These are phyloP conservation scores for Liposcelis brunnea DNA, from an alignment of 2,888 invertebrate species.

Conservation along the genomic window DNA sequence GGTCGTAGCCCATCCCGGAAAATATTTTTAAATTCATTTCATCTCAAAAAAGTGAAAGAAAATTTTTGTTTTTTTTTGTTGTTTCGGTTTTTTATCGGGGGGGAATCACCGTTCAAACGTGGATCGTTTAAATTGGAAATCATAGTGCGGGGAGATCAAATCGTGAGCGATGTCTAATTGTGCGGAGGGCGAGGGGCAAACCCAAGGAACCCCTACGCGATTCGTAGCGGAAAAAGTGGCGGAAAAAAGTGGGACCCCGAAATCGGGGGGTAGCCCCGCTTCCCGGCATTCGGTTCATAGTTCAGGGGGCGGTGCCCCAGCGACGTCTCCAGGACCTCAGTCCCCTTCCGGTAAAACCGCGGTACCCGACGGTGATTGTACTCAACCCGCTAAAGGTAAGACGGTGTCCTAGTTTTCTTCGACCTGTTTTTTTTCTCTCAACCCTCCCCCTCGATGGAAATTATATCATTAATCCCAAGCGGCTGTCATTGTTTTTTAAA, in stretches of 20 bases:
- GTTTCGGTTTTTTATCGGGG: too few species aligned
- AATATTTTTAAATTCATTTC: too few species aligned
- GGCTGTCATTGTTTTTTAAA: too few species aligned
- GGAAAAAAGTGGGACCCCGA: neutral
- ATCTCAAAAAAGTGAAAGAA: too few species aligned
- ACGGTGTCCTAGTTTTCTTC: too few species aligned
- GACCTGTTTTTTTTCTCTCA: too few species aligned
- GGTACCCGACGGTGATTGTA: slow-evolving; percentile 13
- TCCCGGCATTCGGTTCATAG: neutral
- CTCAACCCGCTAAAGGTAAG: slow-evolving; percentile 11
- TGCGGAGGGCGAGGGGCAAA: slow-evolving; percentile 2
- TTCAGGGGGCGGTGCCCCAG: neutral
- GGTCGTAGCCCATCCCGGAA: too few species aligned
- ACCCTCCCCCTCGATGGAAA: too few species aligned
- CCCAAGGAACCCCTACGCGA: slow-evolving; percentile 1
- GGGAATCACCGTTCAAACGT: too few species aligned
- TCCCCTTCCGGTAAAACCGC: slow-evolving; percentile 11
- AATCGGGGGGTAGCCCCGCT: neutral
- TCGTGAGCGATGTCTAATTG: neutral
- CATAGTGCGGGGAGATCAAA: neutral
- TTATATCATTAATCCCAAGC: too few species aligned
- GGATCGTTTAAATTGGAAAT: too few species aligned
- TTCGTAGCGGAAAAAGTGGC: neutral
- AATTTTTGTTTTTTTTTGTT: too few species aligned
- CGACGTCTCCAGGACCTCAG: slow-evolving; percentile 4